Base-by-base conservation (phyloP, 2,888 invertebrate genomes). In the Stenotaenia linearis region DNA sequence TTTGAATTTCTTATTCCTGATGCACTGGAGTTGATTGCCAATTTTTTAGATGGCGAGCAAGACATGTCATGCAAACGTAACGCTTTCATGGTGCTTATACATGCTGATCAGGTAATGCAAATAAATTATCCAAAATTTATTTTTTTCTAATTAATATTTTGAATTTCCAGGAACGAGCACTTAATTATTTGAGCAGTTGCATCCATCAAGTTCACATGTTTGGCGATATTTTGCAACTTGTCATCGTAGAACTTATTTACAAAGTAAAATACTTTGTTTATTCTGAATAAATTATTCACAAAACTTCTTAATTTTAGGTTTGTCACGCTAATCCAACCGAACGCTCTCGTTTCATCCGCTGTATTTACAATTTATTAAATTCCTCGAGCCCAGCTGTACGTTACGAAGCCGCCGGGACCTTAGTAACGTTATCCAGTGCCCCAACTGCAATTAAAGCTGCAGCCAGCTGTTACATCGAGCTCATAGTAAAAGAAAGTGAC, bases 1-100 rank as follows among this genome's bases (percentile, higher is more conserved):
- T 98, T 98, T 87, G 98, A 98, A 85, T 97, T 97, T 88, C 89
- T 99, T 69, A 99, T 99, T 84, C 98, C 99, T 0, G 99, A 99
- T 87, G 99, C 98, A 0, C 99, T 99, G 0, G 99, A 99, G 86
- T 88, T 98, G 82, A 93, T 99, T 80, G 96, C 95, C 3, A 93
- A 91, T 83, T 97, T 97, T 88, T 88, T 99, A 83, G 98, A 98
- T 84, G 91, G 92, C 0, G 99, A 99, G 85, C 97, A 98, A 86
- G 99, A 99, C 85, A 98, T 98, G 94, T 97, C 97, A 0, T 99
- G 99, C 88, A 97, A 98, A 87, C 89, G 99, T 80, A 99, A 99
- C 86, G 99, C 99, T 0, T 99, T 99, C 88, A 91, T 99, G 82
- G 99, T 99, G 98, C 89, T 99, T 56, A 89, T 99, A 25, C 98